Evolutionary conservation across 2,888 invertebrate genomes (phyloP).

Genomic region (Orthosia cruda): DNA sequence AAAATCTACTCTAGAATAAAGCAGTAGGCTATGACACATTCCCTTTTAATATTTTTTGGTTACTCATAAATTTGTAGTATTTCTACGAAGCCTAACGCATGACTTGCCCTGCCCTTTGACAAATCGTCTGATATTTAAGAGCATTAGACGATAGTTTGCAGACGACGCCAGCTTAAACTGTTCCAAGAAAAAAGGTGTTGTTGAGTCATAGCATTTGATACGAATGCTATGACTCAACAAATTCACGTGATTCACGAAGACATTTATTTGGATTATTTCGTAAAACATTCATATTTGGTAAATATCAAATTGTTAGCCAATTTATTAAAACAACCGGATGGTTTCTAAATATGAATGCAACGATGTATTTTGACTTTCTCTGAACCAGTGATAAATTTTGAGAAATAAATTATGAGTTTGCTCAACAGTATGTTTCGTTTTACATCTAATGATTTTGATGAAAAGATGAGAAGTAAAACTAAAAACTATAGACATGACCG

Average conservation of each 20-base stretch:
- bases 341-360: background rate
- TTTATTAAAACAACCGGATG: background rate
- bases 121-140: background rate
- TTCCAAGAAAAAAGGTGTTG: slow-evolving; percentile 30
- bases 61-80: background rate
- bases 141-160: background rate
- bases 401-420: background rate
- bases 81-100: slow-evolving; percentile 11
- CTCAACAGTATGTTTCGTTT: too few species aligned
- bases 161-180: slow-evolving; percentile 8
- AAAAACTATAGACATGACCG: too few species aligned
- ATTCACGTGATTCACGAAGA: background rate
- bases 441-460: too few species aligned
- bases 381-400: background rate
- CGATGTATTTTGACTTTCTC: background rate
- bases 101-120: slow-evolving; percentile 15
- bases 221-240: slow-evolving; percentile 19
- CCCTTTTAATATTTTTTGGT: background rate
- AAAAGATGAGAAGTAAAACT: too few species aligned
- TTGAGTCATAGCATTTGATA: too few species aligned
- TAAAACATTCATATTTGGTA: background rate
- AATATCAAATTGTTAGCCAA: slow-evolving; percentile 18
- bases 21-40: background rate
- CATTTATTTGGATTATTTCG: background rate
- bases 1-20: background rate